These are phyloP conservation scores for Coregonus clupeaformis DNA, from an alignment of 2,113 vertebrate species.

Conservation along the genomic window DNA sequence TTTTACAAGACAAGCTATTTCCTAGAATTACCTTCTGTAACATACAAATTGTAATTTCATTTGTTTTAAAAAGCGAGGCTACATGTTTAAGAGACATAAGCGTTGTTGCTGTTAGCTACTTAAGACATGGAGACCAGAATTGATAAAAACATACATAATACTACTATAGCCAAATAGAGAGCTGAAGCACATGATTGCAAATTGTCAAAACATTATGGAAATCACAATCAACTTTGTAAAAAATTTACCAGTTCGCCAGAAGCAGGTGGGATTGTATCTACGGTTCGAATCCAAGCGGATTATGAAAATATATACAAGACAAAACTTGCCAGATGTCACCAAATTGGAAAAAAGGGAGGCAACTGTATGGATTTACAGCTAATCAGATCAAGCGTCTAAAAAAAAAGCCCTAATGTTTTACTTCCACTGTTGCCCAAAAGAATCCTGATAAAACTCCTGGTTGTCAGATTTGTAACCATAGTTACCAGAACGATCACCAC, in stretches of 20 bases:
- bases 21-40: slow-evolving; percentile 87
- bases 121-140: slow-evolving; percentile 91
- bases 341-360: slow-evolving; percentile 81
- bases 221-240: slow-evolving; percentile 38
- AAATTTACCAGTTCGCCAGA: slow-evolving; percentile 93
- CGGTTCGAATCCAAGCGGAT: slow-evolving; percentile 89
- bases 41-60: slow-evolving; percentile 91
- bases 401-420: slow-evolving; percentile 86
- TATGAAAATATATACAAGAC: slow-evolving; percentile 96
- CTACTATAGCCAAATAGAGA: slow-evolving; percentile 90
- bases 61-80: slow-evolving; percentile 63
- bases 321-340: slow-evolving; percentile 93
- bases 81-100: slow-evolving; percentile 86
- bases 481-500: slow-evolving; percentile 97
- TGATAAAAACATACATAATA: slow-evolving; percentile 88
- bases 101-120: slow-evolving; percentile 82
- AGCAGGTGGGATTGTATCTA: slow-evolving; percentile 88
- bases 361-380: slow-evolving; percentile 84
- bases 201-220: slow-evolving; percentile 76
- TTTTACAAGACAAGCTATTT: slow-evolving; percentile 78
- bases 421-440: slow-evolving; percentile 99
- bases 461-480: slow-evolving; percentile 99
- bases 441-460: slow-evolving; percentile 99
- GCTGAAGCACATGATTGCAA: slow-evolving; percentile 85
- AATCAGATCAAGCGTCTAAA: slow-evolving; percentile 89